Evolutionary conservation across 2,888 invertebrate species (phyloP), one percentile per base, ranked within the genome.

Genomic region (Tigriopus californicus): DNA sequence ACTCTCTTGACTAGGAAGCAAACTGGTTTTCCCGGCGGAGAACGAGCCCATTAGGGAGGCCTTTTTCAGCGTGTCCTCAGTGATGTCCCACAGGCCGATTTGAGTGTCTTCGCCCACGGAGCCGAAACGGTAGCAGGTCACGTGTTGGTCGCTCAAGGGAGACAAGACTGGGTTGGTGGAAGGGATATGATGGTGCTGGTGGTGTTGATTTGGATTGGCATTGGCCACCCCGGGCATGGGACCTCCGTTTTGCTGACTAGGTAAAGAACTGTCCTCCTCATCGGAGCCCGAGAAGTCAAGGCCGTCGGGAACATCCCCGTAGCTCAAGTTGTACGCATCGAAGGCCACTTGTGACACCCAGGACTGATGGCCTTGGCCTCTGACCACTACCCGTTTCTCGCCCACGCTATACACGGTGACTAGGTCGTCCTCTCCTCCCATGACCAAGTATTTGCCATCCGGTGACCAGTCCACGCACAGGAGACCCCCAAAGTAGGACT

Each of bases 321-420:
- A 81, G 59, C 80, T 80, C 11, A 83, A 83, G 1, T 83, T 83
- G 69, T 81, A 88, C 0, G 87, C 85, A 73, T 91, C 91, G 69
- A 95, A 94, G 5, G 92, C 86, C 20, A 97, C 95, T 20, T 91
- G 89, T 57, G 90, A 89, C 18, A 98, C 92, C 98, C 98, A 98
- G 60, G 94, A 94, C 65, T 88, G 80, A 72, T 97, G 97, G 0
- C 97, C 98, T 69, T 94, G 92, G 0, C 95, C 97, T 47, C 98
- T 76, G n/a, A 95, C 97, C 8, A 95, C 88, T 6, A 97, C 92
- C 54, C 91, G 77, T 64, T 88, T 80, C 69, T 97, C 94, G 64
- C 80, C 78, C 70, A 94, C 82, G 56, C 89, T 91, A 87, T 94
- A 98, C 42, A 99, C 86, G 1, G 97, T 97, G 56, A 98, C 88